These are phyloP conservation scores for Drosophila oshimai DNA, from an alignment of 1,140 invertebrate species.

Conservation along the genomic window DNA sequence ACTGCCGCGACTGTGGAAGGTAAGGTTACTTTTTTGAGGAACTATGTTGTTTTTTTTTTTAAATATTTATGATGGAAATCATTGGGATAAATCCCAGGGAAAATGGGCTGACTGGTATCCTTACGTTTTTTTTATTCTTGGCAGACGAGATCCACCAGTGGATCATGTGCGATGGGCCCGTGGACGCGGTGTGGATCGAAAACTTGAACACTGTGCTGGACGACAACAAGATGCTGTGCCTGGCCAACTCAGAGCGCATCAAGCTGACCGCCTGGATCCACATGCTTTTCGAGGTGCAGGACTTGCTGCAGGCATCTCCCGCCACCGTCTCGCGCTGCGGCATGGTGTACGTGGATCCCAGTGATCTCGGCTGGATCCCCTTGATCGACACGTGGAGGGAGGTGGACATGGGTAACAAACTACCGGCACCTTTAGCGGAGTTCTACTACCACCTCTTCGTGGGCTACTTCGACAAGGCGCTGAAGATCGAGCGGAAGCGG, in stretches of 20 bases:
- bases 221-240: slow-evolving; percentile 96
- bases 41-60: no score
- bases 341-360: slow-evolving; percentile 96
- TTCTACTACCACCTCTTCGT: slow-evolving; percentile 86
- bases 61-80: no score
- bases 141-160: slow-evolving; percentile 89
- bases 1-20: slow-evolving; percentile 86
- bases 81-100: no score
- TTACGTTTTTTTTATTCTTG: no score
- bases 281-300: slow-evolving; percentile 95
- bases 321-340: slow-evolving; percentile 93
- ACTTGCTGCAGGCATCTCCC: slow-evolving; percentile 92
- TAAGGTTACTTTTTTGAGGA: no score
- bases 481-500: slow-evolving; percentile 87
- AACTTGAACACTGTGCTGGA: slow-evolving; percentile 97
- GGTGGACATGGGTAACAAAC: slow-evolving; percentile 84
- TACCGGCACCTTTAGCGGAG: slow-evolving; percentile 84
- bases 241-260: slow-evolving; percentile 94
- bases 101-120: no score
- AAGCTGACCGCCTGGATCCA: slow-evolving; percentile 92
- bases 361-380: slow-evolving; percentile 91
- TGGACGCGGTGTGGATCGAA: slow-evolving; percentile 97
- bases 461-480: slow-evolving; percentile 86
- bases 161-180: slow-evolving; percentile 94
- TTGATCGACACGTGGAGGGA: slow-evolving; percentile 91